phyloP scores from a whole-genome alignment of 2,888 invertebrate species.

The Hirtodrosophila histrioides region DNA sequence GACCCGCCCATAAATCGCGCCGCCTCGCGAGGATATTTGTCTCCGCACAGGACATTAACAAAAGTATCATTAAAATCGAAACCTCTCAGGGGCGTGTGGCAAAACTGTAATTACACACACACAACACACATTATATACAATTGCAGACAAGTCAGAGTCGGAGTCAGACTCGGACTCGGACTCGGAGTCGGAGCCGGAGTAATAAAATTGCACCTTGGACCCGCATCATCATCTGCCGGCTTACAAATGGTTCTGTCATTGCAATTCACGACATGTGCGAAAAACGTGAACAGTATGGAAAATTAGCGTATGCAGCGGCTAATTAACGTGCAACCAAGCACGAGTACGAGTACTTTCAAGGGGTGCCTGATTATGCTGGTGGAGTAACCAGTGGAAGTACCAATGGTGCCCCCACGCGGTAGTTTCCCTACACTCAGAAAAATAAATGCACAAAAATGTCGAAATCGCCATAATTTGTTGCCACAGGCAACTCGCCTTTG shows the following conservation, averaged over 20 bases:
- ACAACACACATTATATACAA: neutral
- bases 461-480: no score
- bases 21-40: slow-evolving; percentile 13
- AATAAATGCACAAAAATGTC: no score
- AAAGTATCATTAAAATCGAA: slow-evolving; percentile 39
- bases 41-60: slow-evolving; percentile 1
- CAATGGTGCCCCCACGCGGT: no score
- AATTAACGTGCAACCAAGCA: slow-evolving; percentile 23
- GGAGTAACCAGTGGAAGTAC: no score
- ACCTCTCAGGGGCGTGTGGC: slow-evolving; percentile 38
- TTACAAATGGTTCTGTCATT: slow-evolving; percentile 30
- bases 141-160: neutral
- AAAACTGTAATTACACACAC: slow-evolving; percentile 5
- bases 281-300: slow-evolving; percentile 23
- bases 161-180: neutral
- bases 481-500: no score
- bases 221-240: slow-evolving; percentile 34
- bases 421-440: no score
- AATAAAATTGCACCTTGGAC: slow-evolving; percentile 26
- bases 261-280: slow-evolving; percentile 33
- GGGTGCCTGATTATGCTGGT: slow-evolving; percentile 14
- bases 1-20: slow-evolving; percentile 37
- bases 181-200: slow-evolving; percentile 3
- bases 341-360: neutral
- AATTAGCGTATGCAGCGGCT: slow-evolving; percentile 56